Evolutionary conservation across 2,888 invertebrate genomes (phyloP).

Genomic region (Cremastinae sp.): DNA sequence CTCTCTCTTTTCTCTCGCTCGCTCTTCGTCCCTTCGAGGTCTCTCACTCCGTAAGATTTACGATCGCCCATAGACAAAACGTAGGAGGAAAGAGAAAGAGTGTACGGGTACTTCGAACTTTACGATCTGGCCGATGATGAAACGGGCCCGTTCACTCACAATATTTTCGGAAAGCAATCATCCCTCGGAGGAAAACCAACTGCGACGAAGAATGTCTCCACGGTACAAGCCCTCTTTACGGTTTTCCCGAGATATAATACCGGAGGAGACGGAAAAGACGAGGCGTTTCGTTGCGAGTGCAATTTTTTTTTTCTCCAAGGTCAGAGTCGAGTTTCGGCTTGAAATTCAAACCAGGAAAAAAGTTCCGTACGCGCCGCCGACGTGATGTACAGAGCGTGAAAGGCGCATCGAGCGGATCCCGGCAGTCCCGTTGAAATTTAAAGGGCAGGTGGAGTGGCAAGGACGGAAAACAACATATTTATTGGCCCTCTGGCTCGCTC

Average conservation of each 20-base stretch:
- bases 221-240: neutral
- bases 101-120: slow-evolving; percentile 41
- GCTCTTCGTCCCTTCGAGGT: slow-evolving; percentile 1
- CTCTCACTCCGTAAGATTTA: slow-evolving; percentile 50
- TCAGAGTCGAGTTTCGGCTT: slow-evolving; percentile 3
- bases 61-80: slow-evolving; percentile 23
- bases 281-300: slow-evolving; percentile 6
- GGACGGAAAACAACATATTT: slow-evolving; percentile 53
- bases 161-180: slow-evolving; percentile 59
- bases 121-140: slow-evolving; percentile 54
- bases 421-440: slow-evolving; percentile 37
- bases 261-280: neutral
- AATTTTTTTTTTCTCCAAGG: slow-evolving; percentile 20
- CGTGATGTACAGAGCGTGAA: neutral
- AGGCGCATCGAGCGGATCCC: neutral
- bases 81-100: neutral
- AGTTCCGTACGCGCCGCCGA: neutral
- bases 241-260: slow-evolving; percentile 5
- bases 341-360: neutral
- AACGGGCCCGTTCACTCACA: slow-evolving; percentile 50
- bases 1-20: neutral
- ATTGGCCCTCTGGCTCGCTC: slow-evolving; percentile 49
- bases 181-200: slow-evolving; percentile 32
- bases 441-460: slow-evolving; percentile 51
- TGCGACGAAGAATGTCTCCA: slow-evolving; percentile 17